Conservation (phyloP, 2,888 invertebrate genomes). For the Diloba caeruleocephala region DNA sequence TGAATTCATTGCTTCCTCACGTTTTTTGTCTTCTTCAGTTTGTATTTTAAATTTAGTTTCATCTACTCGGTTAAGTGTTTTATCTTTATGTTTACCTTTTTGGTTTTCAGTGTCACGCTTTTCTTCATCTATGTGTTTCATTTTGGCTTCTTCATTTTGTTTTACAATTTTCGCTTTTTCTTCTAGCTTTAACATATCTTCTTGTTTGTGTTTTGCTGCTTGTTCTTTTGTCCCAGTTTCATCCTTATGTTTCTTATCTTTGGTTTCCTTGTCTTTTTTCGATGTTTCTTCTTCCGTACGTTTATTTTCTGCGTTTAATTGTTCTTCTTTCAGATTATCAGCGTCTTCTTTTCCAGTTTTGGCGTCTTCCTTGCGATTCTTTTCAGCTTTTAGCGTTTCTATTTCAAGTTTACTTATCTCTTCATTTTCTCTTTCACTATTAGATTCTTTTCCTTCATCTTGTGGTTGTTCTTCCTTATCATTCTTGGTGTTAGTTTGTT, state of each 20-base stretch:
- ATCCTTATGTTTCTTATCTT: conserved; percentile 4
- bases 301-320: background rate
- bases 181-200: background rate
- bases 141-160: conserved; percentile 4
- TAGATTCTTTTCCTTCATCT: background rate
- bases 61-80: conserved; percentile 38
- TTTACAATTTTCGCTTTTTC: conserved; percentile 31
- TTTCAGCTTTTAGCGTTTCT: background rate
- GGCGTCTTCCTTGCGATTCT: background rate
- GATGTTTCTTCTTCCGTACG: conserved; percentile 1
- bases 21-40: conserved; percentile 7
- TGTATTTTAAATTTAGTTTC: too few relatives aligned
- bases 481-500: too few relatives aligned
- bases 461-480: too few relatives aligned
- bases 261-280: conserved; percentile 7
- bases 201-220: conserved; percentile 11
- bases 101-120: conserved; percentile 6
- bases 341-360: background rate
- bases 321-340: background rate
- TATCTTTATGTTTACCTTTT: conserved; percentile 26
- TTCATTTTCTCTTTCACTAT: background rate
- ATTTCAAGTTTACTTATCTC: background rate
- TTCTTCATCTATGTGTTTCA: conserved; percentile 23
- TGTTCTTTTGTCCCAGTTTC: conserved; percentile 1
- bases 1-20: conserved; percentile 10